Evolutionary conservation across 37 sponge, comb jelly and placozoan species (phyloP).

Genomic region (Theonella swinhoei): DNA sequence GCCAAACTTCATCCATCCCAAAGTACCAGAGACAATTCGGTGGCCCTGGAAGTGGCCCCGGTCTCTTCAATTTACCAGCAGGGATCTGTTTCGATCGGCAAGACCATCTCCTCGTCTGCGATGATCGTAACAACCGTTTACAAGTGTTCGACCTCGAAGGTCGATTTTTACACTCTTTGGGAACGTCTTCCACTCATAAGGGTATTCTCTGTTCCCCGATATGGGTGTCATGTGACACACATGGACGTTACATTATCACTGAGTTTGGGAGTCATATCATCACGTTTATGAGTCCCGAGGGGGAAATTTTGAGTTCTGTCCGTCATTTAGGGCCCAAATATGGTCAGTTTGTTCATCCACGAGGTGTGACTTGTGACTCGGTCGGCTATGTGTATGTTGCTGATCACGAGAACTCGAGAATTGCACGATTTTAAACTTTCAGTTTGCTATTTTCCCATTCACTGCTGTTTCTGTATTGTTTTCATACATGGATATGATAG

Average conservation of each 20-base stretch:
- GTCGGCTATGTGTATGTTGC: slow-evolving; percentile 59
- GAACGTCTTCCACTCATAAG: slow-evolving; percentile 20
- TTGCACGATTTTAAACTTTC: slow-evolving; percentile 43
- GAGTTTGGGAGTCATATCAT: slow-evolving; percentile 70
- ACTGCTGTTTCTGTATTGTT: not conserved
- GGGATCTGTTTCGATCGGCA: slow-evolving; percentile 51
- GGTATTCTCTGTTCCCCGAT: slow-evolving; percentile 72
- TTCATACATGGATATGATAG: not conserved
- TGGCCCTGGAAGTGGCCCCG: slow-evolving; percentile 23
- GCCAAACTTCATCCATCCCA: not conserved
- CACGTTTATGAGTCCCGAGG: slow-evolving; percentile 46
- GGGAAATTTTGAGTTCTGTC: slow-evolving; percentile 28
- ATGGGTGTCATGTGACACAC: slow-evolving; percentile 25
- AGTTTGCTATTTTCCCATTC: not conserved
- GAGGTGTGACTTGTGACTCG: slow-evolving; percentile 59
- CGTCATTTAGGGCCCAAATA: slow-evolving; percentile 36
- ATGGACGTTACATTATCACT: slow-evolving; percentile 56
- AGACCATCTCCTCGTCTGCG: slow-evolving; percentile 57
- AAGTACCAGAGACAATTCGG: slow-evolving; percentile 38
- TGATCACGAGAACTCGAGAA: slow-evolving; percentile 65
- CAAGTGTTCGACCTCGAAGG: slow-evolving; percentile 58
- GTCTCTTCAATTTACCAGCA: slow-evolving; percentile 52
- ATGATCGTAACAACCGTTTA: slow-evolving; percentile 63
- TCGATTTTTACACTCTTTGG: slow-evolving; percentile 8
- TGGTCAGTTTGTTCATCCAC: slow-evolving; percentile 59